These are phyloP conservation scores for Nemotelus pantherinus DNA, from an alignment of 2,888 invertebrate genomes.

Conservation along the genomic window DNA sequence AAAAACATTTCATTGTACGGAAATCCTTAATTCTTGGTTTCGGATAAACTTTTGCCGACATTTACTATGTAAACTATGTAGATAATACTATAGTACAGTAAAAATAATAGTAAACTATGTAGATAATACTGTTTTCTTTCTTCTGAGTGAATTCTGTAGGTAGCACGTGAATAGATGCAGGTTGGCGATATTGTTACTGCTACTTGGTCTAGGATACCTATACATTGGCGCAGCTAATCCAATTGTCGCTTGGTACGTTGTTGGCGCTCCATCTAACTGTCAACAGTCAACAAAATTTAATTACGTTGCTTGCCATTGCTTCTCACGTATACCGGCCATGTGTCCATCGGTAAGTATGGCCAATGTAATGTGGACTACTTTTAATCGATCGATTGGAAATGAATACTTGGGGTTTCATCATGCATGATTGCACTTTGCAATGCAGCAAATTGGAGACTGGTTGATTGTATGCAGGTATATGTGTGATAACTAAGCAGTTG, in stretches of 20 bases:
- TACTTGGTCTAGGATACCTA: conserved; percentile 6
- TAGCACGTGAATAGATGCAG: neutral
- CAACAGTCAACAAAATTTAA: conserved; percentile 42
- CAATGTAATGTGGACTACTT: conserved; percentile 26
- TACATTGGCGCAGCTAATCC: conserved; percentile 32
- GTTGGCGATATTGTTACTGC: neutral
- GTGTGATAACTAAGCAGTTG: neutral
- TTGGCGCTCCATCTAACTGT: conserved; percentile 41
- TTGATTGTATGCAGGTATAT: neutral
- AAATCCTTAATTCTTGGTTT: too few species aligned
- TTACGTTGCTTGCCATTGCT: conserved; percentile 6
- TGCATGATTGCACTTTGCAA: conserved; percentile 25
- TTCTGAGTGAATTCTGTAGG: too few species aligned
- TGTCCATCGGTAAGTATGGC: neutral
- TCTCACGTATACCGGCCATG: neutral
- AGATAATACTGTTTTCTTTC: too few species aligned
- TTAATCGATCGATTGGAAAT: conserved; percentile 30
- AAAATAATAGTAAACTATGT: too few species aligned
- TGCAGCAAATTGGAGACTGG: neutral
- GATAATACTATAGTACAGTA: too few species aligned
- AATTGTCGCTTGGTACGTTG: conserved; percentile 35
- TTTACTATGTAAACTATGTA: too few species aligned
- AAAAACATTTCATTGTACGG: too few species aligned
- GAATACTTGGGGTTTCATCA: conserved; percentile 37
- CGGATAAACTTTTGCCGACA: too few species aligned